These are phyloP conservation scores for Drosophila bifasciata DNA, from an alignment of 1,140 invertebrate genomes.

Conservation along the genomic window DNA sequence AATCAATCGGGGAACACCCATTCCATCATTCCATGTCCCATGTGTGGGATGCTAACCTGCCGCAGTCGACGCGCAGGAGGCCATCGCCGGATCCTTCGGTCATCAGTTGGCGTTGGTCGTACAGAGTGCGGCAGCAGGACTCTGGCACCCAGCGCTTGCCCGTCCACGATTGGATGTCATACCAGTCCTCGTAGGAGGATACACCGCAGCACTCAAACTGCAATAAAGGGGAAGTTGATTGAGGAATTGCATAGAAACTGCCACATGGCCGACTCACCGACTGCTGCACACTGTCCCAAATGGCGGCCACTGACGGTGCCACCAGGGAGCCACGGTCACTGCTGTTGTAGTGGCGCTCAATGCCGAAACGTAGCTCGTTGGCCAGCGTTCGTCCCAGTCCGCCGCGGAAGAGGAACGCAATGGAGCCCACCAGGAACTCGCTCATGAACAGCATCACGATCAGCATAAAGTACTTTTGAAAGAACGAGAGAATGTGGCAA, in stretches of 20 bases:
- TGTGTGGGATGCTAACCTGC: constrained; percentile 43
- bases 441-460: constrained; percentile 92
- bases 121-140: constrained; percentile 90
- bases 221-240: neutral
- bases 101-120: constrained; percentile 76
- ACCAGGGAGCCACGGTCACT: constrained; percentile 85
- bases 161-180: constrained; percentile 91
- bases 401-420: constrained; percentile 91
- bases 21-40: neutral
- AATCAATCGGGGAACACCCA: neutral
- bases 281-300: constrained; percentile 91
- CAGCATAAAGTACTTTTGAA: constrained; percentile 91
- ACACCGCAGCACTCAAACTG: constrained; percentile 95
- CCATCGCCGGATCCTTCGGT: constrained; percentile 84
- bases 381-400: constrained; percentile 87
- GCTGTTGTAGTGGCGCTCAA: constrained; percentile 89
- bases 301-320: constrained; percentile 86
- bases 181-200: constrained; percentile 92
- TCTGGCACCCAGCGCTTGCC: constrained; percentile 90
- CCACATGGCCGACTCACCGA: constrained; percentile 85
- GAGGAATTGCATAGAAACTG: neutral
- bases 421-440: constrained; percentile 90
- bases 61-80: constrained; percentile 70
- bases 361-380: constrained; percentile 88
- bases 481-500: constrained; percentile 12